Base-by-base conservation (phyloP, 2,797 vertebrate genomes). In the Microctenopoma stevenorrisi region DNA sequence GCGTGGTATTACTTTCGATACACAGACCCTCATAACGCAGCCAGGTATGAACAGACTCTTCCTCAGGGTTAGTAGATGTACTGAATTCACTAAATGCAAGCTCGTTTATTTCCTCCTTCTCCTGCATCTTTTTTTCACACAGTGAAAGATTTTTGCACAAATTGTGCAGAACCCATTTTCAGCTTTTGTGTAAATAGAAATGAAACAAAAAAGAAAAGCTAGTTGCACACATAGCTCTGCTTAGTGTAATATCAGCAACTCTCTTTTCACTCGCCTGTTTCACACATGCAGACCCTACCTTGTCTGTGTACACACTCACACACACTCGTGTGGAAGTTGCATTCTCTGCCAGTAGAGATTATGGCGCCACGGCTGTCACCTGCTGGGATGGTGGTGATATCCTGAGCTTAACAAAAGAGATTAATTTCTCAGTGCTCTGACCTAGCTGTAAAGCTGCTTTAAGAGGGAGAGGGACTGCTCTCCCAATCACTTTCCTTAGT, bases 1-100 rank as follows among this genome's bases (percentile, higher is more conserved):
- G 92, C 97, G 7, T 99, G 98, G 98, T 99, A 99, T 86, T 99
- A 96, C 90, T 92, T 99, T 74, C 93, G 97, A 91, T 99, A 97
- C 88, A 95, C 94, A 0, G 98, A 99, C 89, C 96, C 98, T 49
- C 91, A 90, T 74, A 99, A 98, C 70, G 30, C 46, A 0, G 70
- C 91, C 57, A 97, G 95, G 98, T 99, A 91, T 22, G 56, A 44
- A 73, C 57, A 37, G 13, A 38, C 49, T 44, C 33, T 56, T 70
- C 9, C 16, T 43, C 11, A 70, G 25, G 50, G 25, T 56, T 16
- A 66, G 44, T 7, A 22, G 30, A 53, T 38, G 68, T 63, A 12
- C 8, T 40, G 1, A 63, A 59, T 16, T 47, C 28, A 26, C 5
- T 13, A 33, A 49, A 53, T 54, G 1, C 9, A 25, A 43, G 30